These are phyloP conservation scores for Abrostola triplasia DNA, from an alignment of 2,888 invertebrate genomes.

Conservation along the genomic window DNA sequence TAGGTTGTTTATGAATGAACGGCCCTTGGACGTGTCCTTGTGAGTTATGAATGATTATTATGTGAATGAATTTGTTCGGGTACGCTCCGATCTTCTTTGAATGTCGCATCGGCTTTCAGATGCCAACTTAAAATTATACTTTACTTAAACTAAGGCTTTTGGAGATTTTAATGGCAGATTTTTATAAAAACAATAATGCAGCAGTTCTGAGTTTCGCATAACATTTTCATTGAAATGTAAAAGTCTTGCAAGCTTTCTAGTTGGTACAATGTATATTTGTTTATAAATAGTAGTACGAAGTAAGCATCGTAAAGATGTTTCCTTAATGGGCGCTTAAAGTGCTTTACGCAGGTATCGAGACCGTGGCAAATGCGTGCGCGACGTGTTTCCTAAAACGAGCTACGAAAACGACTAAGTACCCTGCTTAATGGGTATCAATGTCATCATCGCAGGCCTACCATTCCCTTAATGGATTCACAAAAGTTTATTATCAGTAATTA, in stretches of 20 bases:
- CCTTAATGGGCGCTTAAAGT: slow-evolving; percentile 50
- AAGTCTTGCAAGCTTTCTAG: slow-evolving; percentile 33
- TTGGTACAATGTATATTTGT: slow-evolving; percentile 38
- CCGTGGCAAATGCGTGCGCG: slow-evolving; percentile 37
- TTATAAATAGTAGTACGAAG: slow-evolving; percentile 45
- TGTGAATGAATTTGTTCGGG: slow-evolving; percentile 68
- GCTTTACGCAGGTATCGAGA: slow-evolving; percentile 47
- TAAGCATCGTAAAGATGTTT: slow-evolving; percentile 50
- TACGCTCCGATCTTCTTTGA: slow-evolving; percentile 50
- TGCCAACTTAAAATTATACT: slow-evolving; percentile 17
- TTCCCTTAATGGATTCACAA: slow-evolving; percentile 30
- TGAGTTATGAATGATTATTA: slow-evolving; percentile 73
- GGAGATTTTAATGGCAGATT: slow-evolving; percentile 38
- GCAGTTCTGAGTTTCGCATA: slow-evolving; percentile 31
- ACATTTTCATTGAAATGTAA: slow-evolving; percentile 47
- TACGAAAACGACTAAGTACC: slow-evolving; percentile 37
- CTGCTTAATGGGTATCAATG: slow-evolving; percentile 46
- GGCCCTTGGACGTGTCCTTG: slow-evolving; percentile 72
- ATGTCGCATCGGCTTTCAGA: slow-evolving; percentile 28
- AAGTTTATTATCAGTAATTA: slow-evolving; percentile 49
- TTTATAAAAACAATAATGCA: slow-evolving; percentile 37
- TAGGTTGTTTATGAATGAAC: slow-evolving; percentile 70
- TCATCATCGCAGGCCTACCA: slow-evolving; percentile 30
- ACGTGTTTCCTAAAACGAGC: slow-evolving; percentile 41
- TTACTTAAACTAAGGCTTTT: slow-evolving; percentile 2